These are phyloP conservation scores for Falco biarmicus DNA, from an alignment of 2,797 vertebrate genomes.

Conservation along the genomic window DNA sequence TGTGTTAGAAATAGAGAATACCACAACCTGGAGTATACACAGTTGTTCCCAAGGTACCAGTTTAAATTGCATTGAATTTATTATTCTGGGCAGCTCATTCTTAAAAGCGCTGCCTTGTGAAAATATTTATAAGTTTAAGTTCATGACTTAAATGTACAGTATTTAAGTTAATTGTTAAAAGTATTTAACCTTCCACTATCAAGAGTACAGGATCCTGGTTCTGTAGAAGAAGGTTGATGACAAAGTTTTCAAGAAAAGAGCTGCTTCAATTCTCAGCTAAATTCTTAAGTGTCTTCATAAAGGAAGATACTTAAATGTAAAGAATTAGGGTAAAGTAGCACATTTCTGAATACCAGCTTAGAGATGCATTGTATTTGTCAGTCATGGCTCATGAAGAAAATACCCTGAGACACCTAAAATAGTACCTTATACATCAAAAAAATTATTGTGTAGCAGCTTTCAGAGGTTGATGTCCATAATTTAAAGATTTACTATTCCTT, in stretches of 20 bases:
- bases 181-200: not conserved
- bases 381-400: not conserved
- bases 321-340: not conserved
- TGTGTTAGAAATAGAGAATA: fast-evolving
- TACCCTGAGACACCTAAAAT: not conserved
- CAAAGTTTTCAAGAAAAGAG: not conserved
- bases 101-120: not conserved
- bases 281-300: not conserved
- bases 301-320: not conserved
- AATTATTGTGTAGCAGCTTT: not conserved
- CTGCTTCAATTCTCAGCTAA: not conserved
- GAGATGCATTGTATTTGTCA: not conserved
- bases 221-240: not conserved
- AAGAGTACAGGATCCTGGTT: not conserved
- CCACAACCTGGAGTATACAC: not conserved
- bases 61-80: not conserved
- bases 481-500: not conserved
- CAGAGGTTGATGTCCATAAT: not conserved
- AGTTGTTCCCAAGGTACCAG: not conserved
- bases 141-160: not conserved
- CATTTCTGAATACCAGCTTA: not conserved
- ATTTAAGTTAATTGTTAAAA: not conserved
- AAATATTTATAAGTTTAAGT: not conserved
- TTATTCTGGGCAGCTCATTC: not conserved
- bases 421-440: not conserved